Conservation (phyloP, 2,888 invertebrate species). For the Zaprionus lineosus region DNA sequence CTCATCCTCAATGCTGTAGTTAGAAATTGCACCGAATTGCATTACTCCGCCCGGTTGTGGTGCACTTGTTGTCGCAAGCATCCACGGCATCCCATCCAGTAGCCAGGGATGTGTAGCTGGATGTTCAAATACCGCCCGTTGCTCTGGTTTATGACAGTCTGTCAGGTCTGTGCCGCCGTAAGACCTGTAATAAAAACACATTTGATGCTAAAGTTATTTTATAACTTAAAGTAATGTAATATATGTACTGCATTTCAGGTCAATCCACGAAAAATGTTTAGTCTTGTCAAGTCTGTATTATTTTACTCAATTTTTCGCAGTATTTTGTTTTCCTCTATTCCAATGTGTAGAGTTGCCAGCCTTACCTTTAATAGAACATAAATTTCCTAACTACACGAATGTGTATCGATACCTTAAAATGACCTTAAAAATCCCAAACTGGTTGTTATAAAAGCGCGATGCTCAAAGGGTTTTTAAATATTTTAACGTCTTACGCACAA, state of each 20-base stretch:
- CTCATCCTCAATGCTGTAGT: conserved; percentile 42
- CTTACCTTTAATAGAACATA: conserved; percentile 1
- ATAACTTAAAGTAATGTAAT: not conserved
- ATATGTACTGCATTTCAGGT: conserved; percentile 49
- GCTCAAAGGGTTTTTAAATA: conserved; percentile 35
- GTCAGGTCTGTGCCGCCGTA: conserved; percentile 48
- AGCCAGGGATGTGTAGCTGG: conserved; percentile 61
- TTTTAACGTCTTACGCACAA: conserved; percentile 28
- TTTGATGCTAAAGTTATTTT: not conserved
- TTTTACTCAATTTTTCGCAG: conserved; percentile 9
- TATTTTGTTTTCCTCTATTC: conserved; percentile 29
- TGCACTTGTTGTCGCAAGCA: conserved; percentile 79
- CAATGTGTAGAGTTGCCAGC: conserved; percentile 24
- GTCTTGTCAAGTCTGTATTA: not conserved
- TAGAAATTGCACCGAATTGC: conserved; percentile 66
- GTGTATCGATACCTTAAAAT: conserved; percentile 17
- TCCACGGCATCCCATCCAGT: conserved; percentile 84
- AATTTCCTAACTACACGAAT: conserved; percentile 5
- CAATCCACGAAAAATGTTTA: conserved; percentile 5
- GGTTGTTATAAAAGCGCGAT: conserved; percentile 48
- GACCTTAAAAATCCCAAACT: conserved; percentile 41
- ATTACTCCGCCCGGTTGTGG: conserved; percentile 81
- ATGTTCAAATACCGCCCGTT: conserved; percentile 43
- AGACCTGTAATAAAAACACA: conserved; percentile 29
- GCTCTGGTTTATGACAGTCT: conserved; percentile 43